Evolutionary conservation across 2,888 invertebrate genomes (phyloP).

Genomic region (Drosophila aldrichi): DNA sequence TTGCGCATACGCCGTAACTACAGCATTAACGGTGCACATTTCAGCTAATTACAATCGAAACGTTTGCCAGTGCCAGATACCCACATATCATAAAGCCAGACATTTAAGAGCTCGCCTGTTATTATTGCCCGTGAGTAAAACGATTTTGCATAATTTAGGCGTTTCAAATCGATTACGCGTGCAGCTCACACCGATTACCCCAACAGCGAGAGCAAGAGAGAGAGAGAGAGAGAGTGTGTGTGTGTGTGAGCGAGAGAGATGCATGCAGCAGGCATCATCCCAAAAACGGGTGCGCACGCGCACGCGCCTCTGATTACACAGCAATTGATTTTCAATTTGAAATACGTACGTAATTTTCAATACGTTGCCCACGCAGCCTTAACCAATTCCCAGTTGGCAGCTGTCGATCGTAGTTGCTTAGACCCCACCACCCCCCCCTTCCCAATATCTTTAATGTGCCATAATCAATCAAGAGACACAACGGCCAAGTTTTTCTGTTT

Average conservation of each 20-base stretch:
- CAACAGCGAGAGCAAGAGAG: neutral
- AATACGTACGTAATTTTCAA: slow-evolving; percentile 40
- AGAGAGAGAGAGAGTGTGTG: neutral
- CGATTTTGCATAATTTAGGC: slow-evolving; percentile 65
- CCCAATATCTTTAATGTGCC: slow-evolving; percentile 47
- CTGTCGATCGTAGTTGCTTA: slow-evolving; percentile 4
- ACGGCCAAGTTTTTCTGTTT: slow-evolving; percentile 47
- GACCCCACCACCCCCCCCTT: neutral
- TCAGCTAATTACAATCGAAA: slow-evolving; percentile 45
- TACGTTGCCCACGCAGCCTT: slow-evolving; percentile 67
- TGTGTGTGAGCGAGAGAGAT: slow-evolving; percentile 3
- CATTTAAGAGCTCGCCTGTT: slow-evolving; percentile 26
- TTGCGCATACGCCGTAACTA: slow-evolving; percentile 52
- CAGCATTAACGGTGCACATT: slow-evolving; percentile 39
- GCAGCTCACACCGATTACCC: slow-evolving; percentile 25
- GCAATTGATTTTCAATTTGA: slow-evolving; percentile 61
- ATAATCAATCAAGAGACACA: slow-evolving; percentile 71
- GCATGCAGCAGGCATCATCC: slow-evolving; percentile 25
- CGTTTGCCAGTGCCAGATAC: slow-evolving; percentile 39
- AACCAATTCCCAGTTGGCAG: slow-evolving; percentile 18
- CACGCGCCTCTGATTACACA: slow-evolving; percentile 75
- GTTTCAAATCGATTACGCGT: slow-evolving; percentile 65
- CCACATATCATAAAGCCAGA: slow-evolving; percentile 36
- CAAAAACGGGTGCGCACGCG: slow-evolving; percentile 75
- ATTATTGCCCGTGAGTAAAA: slow-evolving; percentile 32